These are phyloP conservation scores for Meles meles DNA, from an alignment of 2,113 vertebrate species.

Conservation along the genomic window DNA sequence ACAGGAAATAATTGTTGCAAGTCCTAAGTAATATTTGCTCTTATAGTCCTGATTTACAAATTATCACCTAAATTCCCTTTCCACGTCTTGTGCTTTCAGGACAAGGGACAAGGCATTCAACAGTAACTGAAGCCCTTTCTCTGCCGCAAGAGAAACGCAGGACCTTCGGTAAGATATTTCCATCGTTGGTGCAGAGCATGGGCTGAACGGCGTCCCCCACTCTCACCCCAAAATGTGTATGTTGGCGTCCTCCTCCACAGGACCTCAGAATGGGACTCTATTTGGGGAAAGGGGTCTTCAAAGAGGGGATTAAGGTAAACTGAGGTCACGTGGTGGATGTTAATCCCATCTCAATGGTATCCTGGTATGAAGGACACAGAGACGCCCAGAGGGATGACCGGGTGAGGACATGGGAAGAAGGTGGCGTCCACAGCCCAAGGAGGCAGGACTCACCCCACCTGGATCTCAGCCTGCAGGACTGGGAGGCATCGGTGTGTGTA, in stretches of 20 bases:
- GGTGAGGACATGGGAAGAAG: neutral
- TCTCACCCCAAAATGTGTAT: accelerated
- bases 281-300: neutral
- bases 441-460: too few relatives aligned
- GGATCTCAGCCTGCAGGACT: too few relatives aligned
- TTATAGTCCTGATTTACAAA: too few relatives aligned
- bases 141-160: accelerated
- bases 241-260: accelerated
- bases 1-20: neutral
- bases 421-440: accelerated
- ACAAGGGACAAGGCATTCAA: neutral
- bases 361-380: neutral
- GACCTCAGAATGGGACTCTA: too few relatives aligned
- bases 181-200: accelerated
- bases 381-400: accelerated
- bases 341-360: neutral
- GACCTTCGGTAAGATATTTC: neutral
- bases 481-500: accelerated
- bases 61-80: neutral
- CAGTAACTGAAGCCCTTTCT: neutral
- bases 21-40: neutral
- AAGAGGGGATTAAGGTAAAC: neutral
- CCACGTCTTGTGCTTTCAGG: neutral
- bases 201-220: neutral
- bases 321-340: accelerated